These are phyloP conservation scores for Trigoniulus corallinus DNA, from an alignment of 1,140 invertebrate genomes.

Conservation along the genomic window DNA sequence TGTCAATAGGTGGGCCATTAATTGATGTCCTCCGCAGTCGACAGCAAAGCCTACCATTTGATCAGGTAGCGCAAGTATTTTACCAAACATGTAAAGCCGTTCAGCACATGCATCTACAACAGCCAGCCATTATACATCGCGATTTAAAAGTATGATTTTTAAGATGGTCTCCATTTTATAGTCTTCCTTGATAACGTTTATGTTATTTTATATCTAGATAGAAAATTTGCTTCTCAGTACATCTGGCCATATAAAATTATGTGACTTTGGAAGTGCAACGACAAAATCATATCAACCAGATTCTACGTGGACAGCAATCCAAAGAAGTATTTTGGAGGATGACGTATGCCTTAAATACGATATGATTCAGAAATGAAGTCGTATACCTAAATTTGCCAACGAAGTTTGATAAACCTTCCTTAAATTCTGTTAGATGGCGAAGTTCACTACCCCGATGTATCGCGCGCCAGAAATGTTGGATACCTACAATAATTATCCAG, in stretches of 20 bases:
- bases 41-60: slow-evolving; percentile 42
- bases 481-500: slow-evolving; percentile 89
- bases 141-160: slow-evolving; percentile 62
- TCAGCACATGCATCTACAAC: slow-evolving; percentile 80
- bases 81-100: slow-evolving; percentile 81
- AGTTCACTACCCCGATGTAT: slow-evolving; percentile 48
- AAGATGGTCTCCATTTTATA: slow-evolving; percentile 8
- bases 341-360: slow-evolving; percentile 40
- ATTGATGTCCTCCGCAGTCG: slow-evolving; percentile 57
- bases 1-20: slow-evolving; percentile 48
- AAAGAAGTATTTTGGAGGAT: slow-evolving; percentile 84
- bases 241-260: slow-evolving; percentile 79
- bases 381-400: background rate
- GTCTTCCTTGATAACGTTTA: slow-evolving; percentile 6
- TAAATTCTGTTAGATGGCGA: slow-evolving; percentile 28
- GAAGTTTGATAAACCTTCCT: background rate
- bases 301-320: slow-evolving; percentile 75
- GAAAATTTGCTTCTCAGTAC: slow-evolving; percentile 57
- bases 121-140: slow-evolving; percentile 74
- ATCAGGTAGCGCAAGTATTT: slow-evolving; percentile 70
- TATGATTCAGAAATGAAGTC: background rate
- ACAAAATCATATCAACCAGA: slow-evolving; percentile 66
- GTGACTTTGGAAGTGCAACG: slow-evolving; percentile 96
- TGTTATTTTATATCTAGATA: slow-evolving; percentile 24
- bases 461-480: slow-evolving; percentile 55